Percentiles rank a stretch among this genome's conserved stretches.
Conservation (phyloP, 2,113 vertebrate genomes). For the Zapus hudsonius region DNA sequence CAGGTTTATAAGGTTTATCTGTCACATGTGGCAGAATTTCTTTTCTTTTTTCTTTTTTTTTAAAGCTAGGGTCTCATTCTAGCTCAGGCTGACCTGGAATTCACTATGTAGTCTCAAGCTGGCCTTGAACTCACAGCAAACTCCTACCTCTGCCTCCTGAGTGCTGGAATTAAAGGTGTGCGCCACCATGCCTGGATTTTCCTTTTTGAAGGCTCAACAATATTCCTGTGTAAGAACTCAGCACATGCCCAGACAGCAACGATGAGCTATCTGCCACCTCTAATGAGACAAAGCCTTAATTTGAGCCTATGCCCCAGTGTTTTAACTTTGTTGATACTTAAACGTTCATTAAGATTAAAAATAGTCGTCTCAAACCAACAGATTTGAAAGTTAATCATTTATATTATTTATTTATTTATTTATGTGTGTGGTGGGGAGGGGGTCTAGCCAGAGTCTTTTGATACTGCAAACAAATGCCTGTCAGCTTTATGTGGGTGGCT, state of each 20-base stretch:
- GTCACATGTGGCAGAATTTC: not conserved
- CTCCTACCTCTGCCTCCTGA: too few species aligned
- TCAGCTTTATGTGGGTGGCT: too few species aligned
- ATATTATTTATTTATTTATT: not conserved
- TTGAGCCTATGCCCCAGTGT: not conserved
- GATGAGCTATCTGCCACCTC: not conserved
- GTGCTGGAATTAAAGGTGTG: too few species aligned
- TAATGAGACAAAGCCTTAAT: not conserved
- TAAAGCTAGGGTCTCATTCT: too few species aligned
- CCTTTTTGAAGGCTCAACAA: not conserved
- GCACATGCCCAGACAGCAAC: not conserved
- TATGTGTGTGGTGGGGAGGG: too few species aligned
- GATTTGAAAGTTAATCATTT: not conserved
- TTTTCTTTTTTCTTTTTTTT: too few species aligned
- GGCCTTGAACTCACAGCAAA: too few species aligned
- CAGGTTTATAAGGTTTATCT: not conserved
- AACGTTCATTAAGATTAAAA: slow-evolving; percentile 15
- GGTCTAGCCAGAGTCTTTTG: too few species aligned
- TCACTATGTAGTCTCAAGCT: too few species aligned
- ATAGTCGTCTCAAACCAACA: slow-evolving; percentile 13
- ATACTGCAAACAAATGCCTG: too few species aligned
- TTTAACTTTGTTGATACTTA: slow-evolving; percentile 4
- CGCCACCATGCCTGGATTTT: too few species aligned
- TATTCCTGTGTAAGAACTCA: not conserved
- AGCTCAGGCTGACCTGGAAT: too few species aligned